Evolutionary conservation across 2,888 invertebrate species (phyloP).

Genomic region (Drosophila setosimentum): DNA sequence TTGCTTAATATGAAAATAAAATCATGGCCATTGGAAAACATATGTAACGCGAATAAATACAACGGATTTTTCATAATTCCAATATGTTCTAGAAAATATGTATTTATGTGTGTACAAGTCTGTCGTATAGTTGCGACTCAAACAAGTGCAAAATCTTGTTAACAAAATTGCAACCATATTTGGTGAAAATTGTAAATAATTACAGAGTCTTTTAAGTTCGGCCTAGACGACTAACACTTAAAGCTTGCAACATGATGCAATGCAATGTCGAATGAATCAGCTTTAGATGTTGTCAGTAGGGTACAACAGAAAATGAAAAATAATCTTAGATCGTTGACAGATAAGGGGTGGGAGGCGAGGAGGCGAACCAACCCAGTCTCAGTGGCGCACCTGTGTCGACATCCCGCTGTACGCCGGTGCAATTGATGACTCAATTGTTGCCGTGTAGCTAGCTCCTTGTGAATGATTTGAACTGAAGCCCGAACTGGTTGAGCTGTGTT

Average conservation of each 20-base stretch:
- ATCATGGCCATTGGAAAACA: constrained; percentile 61
- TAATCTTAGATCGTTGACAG: constrained; percentile 25
- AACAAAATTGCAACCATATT: constrained; percentile 80
- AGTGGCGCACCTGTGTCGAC: constrained; percentile 41
- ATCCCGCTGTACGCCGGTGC: constrained; percentile 35
- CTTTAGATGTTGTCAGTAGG: constrained; percentile 24
- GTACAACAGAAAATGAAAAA: constrained; percentile 39
- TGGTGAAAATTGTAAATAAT: constrained; percentile 76
- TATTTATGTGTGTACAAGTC: constrained; percentile 12
- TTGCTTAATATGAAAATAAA: constrained; percentile 61
- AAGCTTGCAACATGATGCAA: constrained; percentile 7
- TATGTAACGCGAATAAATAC: constrained; percentile 49
- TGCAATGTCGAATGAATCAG: constrained; percentile 1
- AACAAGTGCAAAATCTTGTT: constrained; percentile 76
- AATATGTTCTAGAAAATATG: constrained; percentile 41
- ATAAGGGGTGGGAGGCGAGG: not conserved
- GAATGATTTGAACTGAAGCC: constrained; percentile 51
- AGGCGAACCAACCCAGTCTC: constrained; percentile 41
- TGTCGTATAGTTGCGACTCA: constrained; percentile 16
- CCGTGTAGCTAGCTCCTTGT: constrained; percentile 61
- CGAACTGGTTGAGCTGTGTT: constrained; percentile 60
- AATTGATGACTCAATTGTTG: constrained; percentile 74
- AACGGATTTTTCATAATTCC: constrained; percentile 72
- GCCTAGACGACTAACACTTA: constrained; percentile 28
- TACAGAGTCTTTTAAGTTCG: constrained; percentile 29